phyloP scores from a whole-genome alignment of 1,140 invertebrate genomes.

The Semibalanus balanoides region DNA sequence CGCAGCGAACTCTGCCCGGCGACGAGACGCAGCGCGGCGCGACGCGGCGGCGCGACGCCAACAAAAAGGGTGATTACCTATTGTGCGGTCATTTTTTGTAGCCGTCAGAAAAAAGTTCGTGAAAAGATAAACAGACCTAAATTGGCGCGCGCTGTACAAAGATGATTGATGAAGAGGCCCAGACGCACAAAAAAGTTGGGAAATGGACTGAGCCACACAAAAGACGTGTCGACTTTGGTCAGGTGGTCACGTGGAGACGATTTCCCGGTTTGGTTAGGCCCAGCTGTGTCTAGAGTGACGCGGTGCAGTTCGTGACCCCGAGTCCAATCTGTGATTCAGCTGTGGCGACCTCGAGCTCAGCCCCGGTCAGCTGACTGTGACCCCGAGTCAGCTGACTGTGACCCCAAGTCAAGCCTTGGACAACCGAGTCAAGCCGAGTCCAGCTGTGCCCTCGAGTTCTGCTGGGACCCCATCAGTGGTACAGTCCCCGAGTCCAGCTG shows the following conservation, averaged over 20 bases:
- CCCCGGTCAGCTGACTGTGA: too few relatives aligned
- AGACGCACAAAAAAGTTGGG: not conserved
- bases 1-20: not conserved
- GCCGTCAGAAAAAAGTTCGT: not conserved
- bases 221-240: not conserved
- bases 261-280: too few relatives aligned
- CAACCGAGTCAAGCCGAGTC: too few relatives aligned
- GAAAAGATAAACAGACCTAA: not conserved
- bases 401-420: too few relatives aligned
- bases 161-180: not conserved
- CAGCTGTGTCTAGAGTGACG: too few relatives aligned
- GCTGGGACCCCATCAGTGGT: too few relatives aligned
- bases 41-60: not conserved
- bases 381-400: too few relatives aligned
- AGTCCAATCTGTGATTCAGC: too few relatives aligned
- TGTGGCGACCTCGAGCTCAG: too few relatives aligned
- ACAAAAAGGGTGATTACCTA: slow-evolving; percentile 1
- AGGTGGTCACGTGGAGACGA: not conserved
- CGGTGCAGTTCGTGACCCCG: too few relatives aligned
- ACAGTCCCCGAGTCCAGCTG: too few relatives aligned
- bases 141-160: not conserved
- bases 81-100: not conserved
- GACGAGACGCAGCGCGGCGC: not conserved
- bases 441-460: too few relatives aligned
- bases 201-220: not conserved